These are phyloP conservation scores for Hylia prasina DNA, from an alignment of 2,113 vertebrate species.

Conservation along the genomic window DNA sequence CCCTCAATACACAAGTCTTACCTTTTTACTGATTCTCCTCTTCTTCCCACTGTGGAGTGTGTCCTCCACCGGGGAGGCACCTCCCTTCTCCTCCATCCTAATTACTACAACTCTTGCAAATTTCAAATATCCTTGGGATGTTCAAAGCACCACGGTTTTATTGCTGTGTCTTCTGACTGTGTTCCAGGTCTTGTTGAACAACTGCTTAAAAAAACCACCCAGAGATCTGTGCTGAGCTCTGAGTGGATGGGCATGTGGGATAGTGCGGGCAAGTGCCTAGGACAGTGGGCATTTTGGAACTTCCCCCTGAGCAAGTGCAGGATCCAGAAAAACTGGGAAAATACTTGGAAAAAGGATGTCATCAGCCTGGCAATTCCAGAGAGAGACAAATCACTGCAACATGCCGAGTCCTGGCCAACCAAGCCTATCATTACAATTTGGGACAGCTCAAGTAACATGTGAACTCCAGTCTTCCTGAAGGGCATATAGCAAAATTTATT, in stretches of 20 bases:
- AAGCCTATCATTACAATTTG: too few relatives aligned
- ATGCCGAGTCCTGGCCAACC: neutral
- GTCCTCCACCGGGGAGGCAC: neutral
- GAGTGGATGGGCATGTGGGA: too few relatives aligned
- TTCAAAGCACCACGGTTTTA: neutral
- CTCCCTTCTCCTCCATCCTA: neutral
- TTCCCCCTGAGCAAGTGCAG: neutral
- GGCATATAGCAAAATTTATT: too few relatives aligned
- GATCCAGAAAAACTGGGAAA: neutral
- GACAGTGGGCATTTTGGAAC: neutral
- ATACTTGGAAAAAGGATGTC: neutral
- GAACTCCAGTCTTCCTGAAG: too few relatives aligned
- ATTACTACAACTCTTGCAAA: neutral
- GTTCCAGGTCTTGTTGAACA: neutral
- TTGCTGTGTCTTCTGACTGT: neutral
- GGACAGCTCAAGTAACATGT: too few relatives aligned
- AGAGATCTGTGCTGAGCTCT: neutral
- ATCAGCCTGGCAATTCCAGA: neutral
- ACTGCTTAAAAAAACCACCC: neutral
- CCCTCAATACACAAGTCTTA: neutral
- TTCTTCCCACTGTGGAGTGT: neutral
- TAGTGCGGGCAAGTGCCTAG: neutral
- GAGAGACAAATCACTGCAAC: neutral
- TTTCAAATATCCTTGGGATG: neutral
- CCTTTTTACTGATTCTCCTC: neutral